Percentiles rank a stretch among this genome's conserved stretches.
These are phyloP conservation scores for Cherax quadricarinatus DNA, from an alignment of 1,140 invertebrate species.

Conservation along the genomic window DNA sequence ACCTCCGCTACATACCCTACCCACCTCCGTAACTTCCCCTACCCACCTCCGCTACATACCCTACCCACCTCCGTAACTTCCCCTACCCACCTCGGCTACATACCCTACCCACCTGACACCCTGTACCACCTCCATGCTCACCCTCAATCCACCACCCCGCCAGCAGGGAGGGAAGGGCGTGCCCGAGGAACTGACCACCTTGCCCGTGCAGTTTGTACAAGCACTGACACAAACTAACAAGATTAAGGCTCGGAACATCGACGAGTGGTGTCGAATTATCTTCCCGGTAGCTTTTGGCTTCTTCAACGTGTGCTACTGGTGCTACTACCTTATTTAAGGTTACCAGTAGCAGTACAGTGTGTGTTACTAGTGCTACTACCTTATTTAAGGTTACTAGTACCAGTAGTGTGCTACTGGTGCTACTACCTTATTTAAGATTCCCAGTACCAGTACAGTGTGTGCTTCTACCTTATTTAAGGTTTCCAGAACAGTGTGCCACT, in stretches of 20 bases:
- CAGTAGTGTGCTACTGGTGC: constrained; percentile 31
- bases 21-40: too few species aligned
- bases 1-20: too few species aligned
- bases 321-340: constrained; percentile 19
- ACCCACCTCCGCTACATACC: too few species aligned
- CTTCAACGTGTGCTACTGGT: constrained; percentile 45
- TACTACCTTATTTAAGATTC: constrained; percentile 1
- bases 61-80: too few species aligned
- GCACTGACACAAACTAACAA: constrained; percentile 28
- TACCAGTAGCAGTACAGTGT: background rate
- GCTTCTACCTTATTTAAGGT: too few species aligned
- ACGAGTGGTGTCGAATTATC: constrained; percentile 25
- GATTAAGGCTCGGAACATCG: constrained; percentile 21
- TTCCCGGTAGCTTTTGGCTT: constrained; percentile 20
- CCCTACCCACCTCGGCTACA: too few species aligned
- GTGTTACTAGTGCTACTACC: constrained; percentile 39
- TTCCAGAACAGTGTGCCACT: too few species aligned
- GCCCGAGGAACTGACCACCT: background rate
- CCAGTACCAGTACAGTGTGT: background rate
- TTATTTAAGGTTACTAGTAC: background rate
- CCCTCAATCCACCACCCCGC: too few species aligned
- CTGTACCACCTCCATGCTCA: too few species aligned
- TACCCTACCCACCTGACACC: too few species aligned
- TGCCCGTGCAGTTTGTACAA: constrained; percentile 6
- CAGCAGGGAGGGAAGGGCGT: background rate